Evolutionary conservation across 2,113 vertebrate species (phyloP), one percentile per base, ranked within the genome.

Genomic region (Caretta caretta): DNA sequence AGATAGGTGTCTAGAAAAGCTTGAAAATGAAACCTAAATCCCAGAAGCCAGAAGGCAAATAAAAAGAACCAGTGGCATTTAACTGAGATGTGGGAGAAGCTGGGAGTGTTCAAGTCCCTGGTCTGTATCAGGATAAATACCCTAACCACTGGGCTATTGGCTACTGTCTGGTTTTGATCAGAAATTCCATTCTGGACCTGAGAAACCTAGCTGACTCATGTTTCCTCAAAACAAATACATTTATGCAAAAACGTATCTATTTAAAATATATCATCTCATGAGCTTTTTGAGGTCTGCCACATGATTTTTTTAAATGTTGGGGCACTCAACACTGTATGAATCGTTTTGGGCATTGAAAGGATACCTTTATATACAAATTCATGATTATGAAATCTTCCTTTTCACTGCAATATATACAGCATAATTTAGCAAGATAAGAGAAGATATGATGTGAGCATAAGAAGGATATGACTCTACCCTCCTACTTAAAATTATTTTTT

Each of bases 41-140:
- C 65, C 90, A 76, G 78, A 83, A 87, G 56, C 65, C 90, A 76
- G 78, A 83, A 87, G 56, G 6, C 57, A 91, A 95, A 86, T 86
- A 89, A 81, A 46, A 82, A 2, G 48, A 90, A 93, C 4, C 59
- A 35, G 17, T 12, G 22, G 19, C 5, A 38, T 76, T 42, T 42
- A 76, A 46, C 38, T 76, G 8, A 3, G 16, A 69, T 31, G 29
- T 69, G 62, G 31, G 31, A 69, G 12, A n/a, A 69, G 19, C 31
- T n/a, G 35, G 8, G 8, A 38, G 17, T 8, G 9, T 69, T 69
- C 35, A 38, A 10, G 19, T n/a, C 14, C 35, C 65, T 69, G 17
- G 6, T 4, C 35, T 69, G 35, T 69, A 69, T 69, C 65, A 69
- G 35, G 12, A 13, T 69, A 35, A 69, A n/a, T 69, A 35, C 65